These are phyloP conservation scores for Naso thynnoides DNA, from an alignment of 2,797 vertebrate species.

Conservation along the genomic window DNA sequence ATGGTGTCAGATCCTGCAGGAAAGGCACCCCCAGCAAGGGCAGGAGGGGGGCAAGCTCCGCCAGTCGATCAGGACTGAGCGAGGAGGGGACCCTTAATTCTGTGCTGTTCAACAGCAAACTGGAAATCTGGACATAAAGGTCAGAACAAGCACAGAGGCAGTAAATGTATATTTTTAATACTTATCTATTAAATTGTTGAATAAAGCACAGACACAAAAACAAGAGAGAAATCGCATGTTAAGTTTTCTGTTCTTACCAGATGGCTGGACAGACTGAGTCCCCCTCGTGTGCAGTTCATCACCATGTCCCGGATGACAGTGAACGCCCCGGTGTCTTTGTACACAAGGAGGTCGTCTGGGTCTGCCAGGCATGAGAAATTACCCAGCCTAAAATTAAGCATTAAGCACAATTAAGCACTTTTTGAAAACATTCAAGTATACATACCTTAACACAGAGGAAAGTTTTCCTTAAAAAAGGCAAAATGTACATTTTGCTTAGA, in stretches of 20 bases:
- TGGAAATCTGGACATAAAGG: constrained; percentile 73
- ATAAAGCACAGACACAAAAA: constrained; percentile 8
- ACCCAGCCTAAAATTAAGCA: constrained; percentile 79
- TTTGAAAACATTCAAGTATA: constrained; percentile 14
- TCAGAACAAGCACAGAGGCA: constrained; percentile 10
- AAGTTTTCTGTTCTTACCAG: constrained; percentile 69
- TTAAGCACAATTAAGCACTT: no score
- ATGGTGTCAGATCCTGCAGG: constrained; percentile 74
- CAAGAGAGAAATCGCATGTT: not conserved
- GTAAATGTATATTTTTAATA: not conserved
- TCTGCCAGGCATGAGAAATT: constrained; percentile 80
- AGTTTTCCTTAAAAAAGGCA: not conserved
- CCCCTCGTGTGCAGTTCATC: constrained; percentile 71
- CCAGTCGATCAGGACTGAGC: constrained; percentile 67
- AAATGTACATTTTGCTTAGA: not conserved
- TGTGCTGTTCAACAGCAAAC: constrained; percentile 69
- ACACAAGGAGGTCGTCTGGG: constrained; percentile 74
- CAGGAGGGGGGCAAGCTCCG: constrained; percentile 76
- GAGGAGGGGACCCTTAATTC: constrained; percentile 68
- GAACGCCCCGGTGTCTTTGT: constrained; percentile 70
- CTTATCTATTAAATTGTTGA: not conserved
- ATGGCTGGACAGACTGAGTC: constrained; percentile 73
- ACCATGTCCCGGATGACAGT: constrained; percentile 77
- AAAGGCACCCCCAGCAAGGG: constrained; percentile 79
- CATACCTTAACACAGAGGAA: not conserved